Conservation (phyloP, 2,797 vertebrate species). For the Tiaroga cobitis region DNA sequence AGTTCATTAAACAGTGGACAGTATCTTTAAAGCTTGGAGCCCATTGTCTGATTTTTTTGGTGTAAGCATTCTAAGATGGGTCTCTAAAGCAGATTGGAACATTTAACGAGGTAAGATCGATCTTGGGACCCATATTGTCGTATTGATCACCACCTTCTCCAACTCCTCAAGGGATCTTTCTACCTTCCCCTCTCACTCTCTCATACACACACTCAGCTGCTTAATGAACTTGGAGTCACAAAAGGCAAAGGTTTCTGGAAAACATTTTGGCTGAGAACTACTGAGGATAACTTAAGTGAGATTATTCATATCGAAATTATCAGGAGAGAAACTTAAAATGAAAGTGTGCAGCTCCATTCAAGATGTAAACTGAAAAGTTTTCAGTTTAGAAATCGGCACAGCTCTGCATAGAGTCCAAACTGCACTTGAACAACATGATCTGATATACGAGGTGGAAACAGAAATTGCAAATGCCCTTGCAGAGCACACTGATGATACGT, state of each 20-base stretch:
- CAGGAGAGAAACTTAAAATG: constrained; percentile 12
- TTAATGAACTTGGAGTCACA: background rate
- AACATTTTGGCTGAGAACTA: constrained; percentile 32
- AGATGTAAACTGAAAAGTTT: background rate
- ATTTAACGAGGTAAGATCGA: constrained; percentile 50
- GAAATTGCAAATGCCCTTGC: constrained; percentile 2
- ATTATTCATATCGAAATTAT: constrained; percentile 16
- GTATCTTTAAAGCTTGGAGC: background rate
- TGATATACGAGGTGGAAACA: constrained; percentile 8
- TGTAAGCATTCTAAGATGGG: constrained; percentile 14
- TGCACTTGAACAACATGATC: background rate
- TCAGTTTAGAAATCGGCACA: constrained; percentile 25
- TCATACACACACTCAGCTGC: background rate
- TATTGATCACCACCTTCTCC: constrained; percentile 41
- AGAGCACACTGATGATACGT: background rate
- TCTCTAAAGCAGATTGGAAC: constrained; percentile 33
- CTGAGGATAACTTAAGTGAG: background rate
- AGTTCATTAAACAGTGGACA: background rate
- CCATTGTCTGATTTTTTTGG: constrained; percentile 9
- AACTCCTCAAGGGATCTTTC: constrained; percentile 40
- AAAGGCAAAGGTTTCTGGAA: constrained; percentile 37
- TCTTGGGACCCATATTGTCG: constrained; percentile 25
- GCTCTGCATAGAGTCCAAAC: constrained; percentile 3
- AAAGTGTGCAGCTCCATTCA: background rate
- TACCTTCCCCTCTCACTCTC: background rate